These are phyloP conservation scores for Druon quercuslanigerum DNA, from an alignment of 1,140 invertebrate species.

Conservation along the genomic window DNA sequence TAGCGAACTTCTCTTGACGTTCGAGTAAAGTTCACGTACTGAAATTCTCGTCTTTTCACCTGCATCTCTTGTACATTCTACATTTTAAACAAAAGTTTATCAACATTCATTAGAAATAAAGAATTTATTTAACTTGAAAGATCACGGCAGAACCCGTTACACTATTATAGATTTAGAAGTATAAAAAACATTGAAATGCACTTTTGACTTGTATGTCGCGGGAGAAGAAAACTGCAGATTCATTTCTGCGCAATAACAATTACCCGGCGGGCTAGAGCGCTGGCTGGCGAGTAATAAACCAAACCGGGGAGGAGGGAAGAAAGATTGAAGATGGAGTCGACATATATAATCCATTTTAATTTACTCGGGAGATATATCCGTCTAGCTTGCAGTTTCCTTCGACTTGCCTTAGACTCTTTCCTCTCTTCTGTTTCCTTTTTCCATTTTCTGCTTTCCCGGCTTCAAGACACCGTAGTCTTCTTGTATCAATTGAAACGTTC, in stretches of 20 bases:
- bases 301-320: constrained; percentile 42
- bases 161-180: background rate
- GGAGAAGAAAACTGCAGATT: constrained; percentile 32
- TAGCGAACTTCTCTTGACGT: constrained; percentile 32
- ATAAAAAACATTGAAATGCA: background rate
- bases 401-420: constrained; percentile 10
- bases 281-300: constrained; percentile 46
- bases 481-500: constrained; percentile 68
- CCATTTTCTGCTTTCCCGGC: background rate
- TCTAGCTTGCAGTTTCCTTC: constrained; percentile 62
- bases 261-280: constrained; percentile 36
- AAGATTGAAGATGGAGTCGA: constrained; percentile 63
- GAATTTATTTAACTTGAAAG: too few relatives aligned
- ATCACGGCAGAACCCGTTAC: background rate
- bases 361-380: constrained; percentile 66
- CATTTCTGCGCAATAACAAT: constrained; percentile 53
- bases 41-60: constrained; percentile 30
- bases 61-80: too few relatives aligned
- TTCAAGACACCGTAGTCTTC: constrained; percentile 45
- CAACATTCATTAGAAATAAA: too few relatives aligned
- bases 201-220: constrained; percentile 34
- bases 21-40: background rate
- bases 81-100: too few relatives aligned
- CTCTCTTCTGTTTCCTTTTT: constrained; percentile 42
- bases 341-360: constrained; percentile 73